A percentile compares a stretch with the other conserved stretches of the same genome.
These are phyloP conservation scores for Caenorhabditis doughertyi DNA, from an alignment of 2,888 invertebrate genomes.

Conservation along the genomic window DNA sequence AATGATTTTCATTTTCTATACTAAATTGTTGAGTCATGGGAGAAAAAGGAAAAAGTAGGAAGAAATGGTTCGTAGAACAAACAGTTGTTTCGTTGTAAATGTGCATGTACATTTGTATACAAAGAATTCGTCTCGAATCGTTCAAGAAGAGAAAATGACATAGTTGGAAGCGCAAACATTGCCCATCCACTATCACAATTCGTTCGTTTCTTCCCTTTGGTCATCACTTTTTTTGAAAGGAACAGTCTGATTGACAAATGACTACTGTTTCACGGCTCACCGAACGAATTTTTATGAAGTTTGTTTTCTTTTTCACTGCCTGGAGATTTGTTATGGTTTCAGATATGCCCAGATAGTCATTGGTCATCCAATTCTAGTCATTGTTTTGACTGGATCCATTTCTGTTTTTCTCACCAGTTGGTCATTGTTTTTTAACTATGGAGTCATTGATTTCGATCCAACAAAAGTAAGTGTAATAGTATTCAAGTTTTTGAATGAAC, in stretches of 20 bases:
- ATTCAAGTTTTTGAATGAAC: not conserved
- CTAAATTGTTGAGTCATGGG: constrained; percentile 30
- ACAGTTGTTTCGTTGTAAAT: constrained; percentile 64
- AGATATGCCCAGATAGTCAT: constrained; percentile 63
- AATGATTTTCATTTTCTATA: constrained; percentile 1
- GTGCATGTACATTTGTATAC: constrained; percentile 50
- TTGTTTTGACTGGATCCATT: constrained; percentile 53
- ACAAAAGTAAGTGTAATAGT: constrained; percentile 49
- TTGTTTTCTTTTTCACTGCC: not conserved
- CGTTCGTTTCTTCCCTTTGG: constrained; percentile 10
- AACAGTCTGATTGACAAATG: not conserved
- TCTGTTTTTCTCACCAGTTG: constrained; percentile 57
- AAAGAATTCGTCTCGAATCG: constrained; percentile 43
- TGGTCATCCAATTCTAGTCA: constrained; percentile 51
- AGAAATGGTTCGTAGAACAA: constrained; percentile 41
- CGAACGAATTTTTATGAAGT: constrained; percentile 50
- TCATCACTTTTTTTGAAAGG: constrained; percentile 11
- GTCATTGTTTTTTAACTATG: constrained; percentile 55
- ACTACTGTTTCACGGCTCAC: constrained; percentile 33
- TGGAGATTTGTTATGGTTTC: not conserved
- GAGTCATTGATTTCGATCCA: constrained; percentile 68
- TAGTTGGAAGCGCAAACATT: constrained; percentile 55
- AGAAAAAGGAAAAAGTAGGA: constrained; percentile 6
- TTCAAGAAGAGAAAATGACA: constrained; percentile 16
- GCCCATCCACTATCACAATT: constrained; percentile 13